phyloP scores from a whole-genome alignment of 1,140 invertebrate genomes.

The Trichomalopsis sarcophagae region DNA sequence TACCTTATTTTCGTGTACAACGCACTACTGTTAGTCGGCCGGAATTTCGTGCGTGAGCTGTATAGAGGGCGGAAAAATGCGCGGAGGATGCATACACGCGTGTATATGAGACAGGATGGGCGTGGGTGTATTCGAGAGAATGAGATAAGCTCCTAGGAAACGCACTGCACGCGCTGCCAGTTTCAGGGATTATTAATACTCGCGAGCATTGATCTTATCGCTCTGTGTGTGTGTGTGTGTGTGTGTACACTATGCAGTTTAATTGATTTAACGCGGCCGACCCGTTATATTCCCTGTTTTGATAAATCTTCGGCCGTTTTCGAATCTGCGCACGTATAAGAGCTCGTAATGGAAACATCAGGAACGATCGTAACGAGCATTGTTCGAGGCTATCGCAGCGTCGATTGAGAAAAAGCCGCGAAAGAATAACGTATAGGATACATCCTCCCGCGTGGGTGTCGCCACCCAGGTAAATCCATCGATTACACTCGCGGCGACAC shows the following conservation, averaged over 20 bases:
- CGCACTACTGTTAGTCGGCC: constrained; percentile 21
- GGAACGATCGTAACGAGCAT: no score
- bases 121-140: background rate
- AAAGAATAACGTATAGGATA: background rate
- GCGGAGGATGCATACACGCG: background rate
- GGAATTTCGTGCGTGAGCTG: background rate
- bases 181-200: background rate
- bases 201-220: background rate
- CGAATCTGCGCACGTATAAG: no score
- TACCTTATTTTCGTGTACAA: background rate
- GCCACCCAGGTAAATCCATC: constrained; percentile 36
- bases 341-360: no score
- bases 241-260: no score
- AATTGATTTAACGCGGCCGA: no score
- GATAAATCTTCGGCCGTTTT: no score
- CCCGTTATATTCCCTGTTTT: no score
- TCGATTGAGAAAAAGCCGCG: background rate
- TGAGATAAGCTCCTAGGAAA: background rate
- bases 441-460: background rate
- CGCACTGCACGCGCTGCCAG: background rate
- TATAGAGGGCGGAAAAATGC: background rate
- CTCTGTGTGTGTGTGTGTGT: no score
- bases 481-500: constrained; percentile 29
- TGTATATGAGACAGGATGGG: background rate
- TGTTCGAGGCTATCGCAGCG: no score